Conservation (phyloP, 2,797 vertebrate species). For the Erithacus rubecula region DNA sequence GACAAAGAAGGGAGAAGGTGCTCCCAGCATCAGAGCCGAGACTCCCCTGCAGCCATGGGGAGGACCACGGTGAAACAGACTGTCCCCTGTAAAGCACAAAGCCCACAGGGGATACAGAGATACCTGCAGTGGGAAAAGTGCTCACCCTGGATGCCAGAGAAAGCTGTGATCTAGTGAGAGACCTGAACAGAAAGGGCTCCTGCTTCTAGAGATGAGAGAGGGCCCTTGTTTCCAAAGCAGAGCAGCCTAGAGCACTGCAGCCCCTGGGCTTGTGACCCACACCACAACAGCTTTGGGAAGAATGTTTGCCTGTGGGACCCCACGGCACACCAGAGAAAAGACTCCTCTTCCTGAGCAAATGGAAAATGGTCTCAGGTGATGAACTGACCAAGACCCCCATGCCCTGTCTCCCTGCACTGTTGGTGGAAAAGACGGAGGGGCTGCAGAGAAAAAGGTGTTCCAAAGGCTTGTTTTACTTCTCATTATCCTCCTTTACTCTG, state of each 20-base stretch:
- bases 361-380: too few species aligned
- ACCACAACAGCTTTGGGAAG: neutral
- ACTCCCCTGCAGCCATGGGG: neutral
- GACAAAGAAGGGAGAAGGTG: too few species aligned
- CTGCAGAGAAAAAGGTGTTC: neutral
- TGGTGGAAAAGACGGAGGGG: rapidly evolving
- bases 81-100: neutral
- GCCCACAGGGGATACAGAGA: neutral
- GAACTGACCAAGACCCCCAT: neutral
- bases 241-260: neutral
- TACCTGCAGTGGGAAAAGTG: too few species aligned
- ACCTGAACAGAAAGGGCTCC: neutral
- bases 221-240: neutral
- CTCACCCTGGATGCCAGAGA: rapidly evolving
- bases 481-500: neutral
- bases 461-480: neutral
- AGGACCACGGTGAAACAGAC: neutral
- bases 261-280: rapidly evolving
- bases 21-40: neutral
- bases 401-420: neutral
- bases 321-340: neutral
- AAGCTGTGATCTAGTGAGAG: neutral
- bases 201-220: neutral
- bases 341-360: neutral
- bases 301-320: neutral